Evolutionary conservation across 1,140 invertebrate species (phyloP).

Genomic region (Solen grandis): DNA sequence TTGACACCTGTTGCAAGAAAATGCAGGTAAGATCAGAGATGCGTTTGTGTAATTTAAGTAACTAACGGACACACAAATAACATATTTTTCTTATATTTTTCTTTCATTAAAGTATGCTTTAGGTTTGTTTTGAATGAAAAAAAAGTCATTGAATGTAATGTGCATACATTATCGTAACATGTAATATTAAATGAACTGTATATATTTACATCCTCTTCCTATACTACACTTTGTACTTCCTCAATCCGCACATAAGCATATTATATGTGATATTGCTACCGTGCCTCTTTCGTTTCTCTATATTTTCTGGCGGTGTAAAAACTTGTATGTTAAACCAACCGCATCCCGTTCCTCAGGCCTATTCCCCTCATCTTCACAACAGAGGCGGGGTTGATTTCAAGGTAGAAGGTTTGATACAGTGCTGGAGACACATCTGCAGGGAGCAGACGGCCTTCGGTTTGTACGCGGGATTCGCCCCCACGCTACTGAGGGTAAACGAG

Average conservation of each 20-base stretch:
- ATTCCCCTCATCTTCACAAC: not conserved
- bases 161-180: not conserved
- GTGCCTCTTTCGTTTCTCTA: not conserved
- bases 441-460: conserved; percentile 9
- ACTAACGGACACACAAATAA: no score
- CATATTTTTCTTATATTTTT: not conserved
- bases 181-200: not conserved
- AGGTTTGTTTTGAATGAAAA: not conserved
- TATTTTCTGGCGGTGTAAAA: not conserved
- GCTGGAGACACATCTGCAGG: conserved; percentile 14
- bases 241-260: no score
- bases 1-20: conserved; percentile 34
- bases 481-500: not conserved
- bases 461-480: conserved; percentile 31
- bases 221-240: no score
- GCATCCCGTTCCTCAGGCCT: conserved; percentile 10
- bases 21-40: conserved; percentile 30
- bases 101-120: not conserved
- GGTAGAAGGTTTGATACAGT: conserved; percentile 18
- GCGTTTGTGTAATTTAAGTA: not conserved
- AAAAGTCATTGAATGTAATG: not conserved
- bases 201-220: not conserved
- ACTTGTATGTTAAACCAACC: not conserved
- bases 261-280: not conserved
- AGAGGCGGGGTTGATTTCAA: conserved; percentile 34